Evolutionary conservation across 2,113 vertebrate species (phyloP).

Genomic region (Anguilla japonica): DNA sequence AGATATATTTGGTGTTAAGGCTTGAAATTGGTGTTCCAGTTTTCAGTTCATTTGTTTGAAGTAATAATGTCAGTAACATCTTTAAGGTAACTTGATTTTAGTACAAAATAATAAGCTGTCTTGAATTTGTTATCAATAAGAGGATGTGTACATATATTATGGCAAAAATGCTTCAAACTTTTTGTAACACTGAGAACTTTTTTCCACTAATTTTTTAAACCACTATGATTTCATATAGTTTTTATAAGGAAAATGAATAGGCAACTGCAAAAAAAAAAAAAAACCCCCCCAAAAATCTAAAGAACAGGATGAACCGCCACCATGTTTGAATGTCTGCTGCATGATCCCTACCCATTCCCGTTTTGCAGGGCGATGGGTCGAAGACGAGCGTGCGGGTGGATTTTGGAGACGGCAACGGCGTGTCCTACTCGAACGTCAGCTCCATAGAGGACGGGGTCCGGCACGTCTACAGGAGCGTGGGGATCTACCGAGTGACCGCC

Average conservation of each 20-base stretch:
- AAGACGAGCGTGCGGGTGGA: conserved; percentile 90
- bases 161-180: too few species aligned
- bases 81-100: background rate
- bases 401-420: conserved; percentile 88
- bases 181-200: too few species aligned
- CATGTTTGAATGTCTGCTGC: background rate
- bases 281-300: too few species aligned
- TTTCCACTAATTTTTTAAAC: background rate
- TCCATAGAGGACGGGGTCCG: conserved; percentile 93
- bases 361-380: conserved; percentile 83
- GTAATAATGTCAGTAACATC: background rate
- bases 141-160: too few species aligned
- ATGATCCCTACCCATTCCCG: conserved; percentile 43
- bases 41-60: background rate
- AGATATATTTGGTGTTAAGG: background rate
- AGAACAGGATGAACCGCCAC: too few species aligned
- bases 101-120: too few species aligned
- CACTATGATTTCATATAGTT: background rate
- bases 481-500: conserved; percentile 87
- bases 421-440: conserved; percentile 93
- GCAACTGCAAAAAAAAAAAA: too few species aligned
- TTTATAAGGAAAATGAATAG: background rate
- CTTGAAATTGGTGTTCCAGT: background rate
- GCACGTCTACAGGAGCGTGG: conserved; percentile 88
- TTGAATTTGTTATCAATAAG: background rate